A percentile compares a stretch with the other conserved stretches of the same genome.
Evolutionary conservation across 2,797 vertebrate genomes (phyloP).

Genomic region (Siniperca undulata): DNA sequence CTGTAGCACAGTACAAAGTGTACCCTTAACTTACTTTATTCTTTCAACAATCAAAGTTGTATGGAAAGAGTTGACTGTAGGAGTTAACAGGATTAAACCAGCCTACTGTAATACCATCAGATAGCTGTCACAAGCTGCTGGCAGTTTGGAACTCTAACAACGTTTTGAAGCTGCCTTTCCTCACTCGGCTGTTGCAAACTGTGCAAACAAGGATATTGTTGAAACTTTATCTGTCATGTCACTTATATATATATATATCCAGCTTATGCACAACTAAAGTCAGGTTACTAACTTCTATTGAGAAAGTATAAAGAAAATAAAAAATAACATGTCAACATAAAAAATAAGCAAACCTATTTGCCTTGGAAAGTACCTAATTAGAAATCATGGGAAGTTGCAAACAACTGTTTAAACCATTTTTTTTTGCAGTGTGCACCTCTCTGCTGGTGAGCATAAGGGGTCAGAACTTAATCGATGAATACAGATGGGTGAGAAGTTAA

Average conservation of each 20-base stretch:
- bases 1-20: slow-evolving; percentile 12
- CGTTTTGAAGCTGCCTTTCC: background rate
- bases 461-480: background rate
- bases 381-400: background rate
- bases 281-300: background rate
- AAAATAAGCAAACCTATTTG: background rate
- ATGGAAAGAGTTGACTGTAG: background rate
- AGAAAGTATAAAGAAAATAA: background rate
- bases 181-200: background rate
- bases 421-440: background rate
- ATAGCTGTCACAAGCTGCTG: slow-evolving; percentile 4
- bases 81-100: slow-evolving; percentile 10
- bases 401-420: background rate
- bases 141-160: background rate
- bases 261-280: background rate
- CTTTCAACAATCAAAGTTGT: background rate
- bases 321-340: background rate
- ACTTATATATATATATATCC: background rate
- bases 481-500: background rate
- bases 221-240: background rate
- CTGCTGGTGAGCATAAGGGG: background rate
- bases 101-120: slow-evolving; percentile 1
- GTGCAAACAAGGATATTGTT: background rate
- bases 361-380: background rate
- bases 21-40: slow-evolving; percentile 14